Conservation (phyloP, 2,888 invertebrate genomes). For the Peribatodes rhomboidaria region DNA sequence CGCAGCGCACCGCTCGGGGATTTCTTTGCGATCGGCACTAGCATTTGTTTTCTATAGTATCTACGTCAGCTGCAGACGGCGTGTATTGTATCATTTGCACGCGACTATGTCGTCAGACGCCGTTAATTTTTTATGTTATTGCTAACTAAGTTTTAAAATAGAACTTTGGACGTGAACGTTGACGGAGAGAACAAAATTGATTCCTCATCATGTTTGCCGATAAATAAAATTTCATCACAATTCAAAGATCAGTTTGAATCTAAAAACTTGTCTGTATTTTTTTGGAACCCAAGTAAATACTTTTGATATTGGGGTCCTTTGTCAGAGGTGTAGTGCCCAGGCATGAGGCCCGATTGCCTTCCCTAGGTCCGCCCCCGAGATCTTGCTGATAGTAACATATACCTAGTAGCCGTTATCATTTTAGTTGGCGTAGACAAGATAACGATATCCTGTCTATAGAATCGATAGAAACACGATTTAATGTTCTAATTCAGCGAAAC, state of each 20-base stretch:
- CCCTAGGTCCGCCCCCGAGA: no score
- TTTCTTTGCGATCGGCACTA: slow-evolving; percentile 23
- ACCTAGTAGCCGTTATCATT: slow-evolving; percentile 10
- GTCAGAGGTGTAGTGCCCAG: no score
- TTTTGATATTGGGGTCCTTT: no score
- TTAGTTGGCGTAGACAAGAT: slow-evolving; percentile 9
- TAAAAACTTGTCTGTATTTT: no score
- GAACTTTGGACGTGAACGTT: slow-evolving; percentile 1
- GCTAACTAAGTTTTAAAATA: slow-evolving; percentile 7
- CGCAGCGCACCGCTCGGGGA: neutral
- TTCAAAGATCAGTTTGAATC: neutral
- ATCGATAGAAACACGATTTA: neutral
- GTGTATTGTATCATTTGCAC: slow-evolving; percentile 32
- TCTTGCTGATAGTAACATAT: neutral
- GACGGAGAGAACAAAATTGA: slow-evolving; percentile 3
- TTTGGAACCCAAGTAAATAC: no score
- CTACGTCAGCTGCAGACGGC: slow-evolving; percentile 21
- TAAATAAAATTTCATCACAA: neutral
- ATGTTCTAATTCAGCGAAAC: no score
- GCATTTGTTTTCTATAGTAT: slow-evolving; percentile 16
- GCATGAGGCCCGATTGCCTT: no score
- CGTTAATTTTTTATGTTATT: slow-evolving; percentile 14
- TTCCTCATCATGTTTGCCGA: neutral
- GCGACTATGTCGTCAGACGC: slow-evolving; percentile 20
- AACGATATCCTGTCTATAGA: slow-evolving; percentile 1